Evolutionary conservation across 2,888 invertebrate genomes (phyloP), one percentile per base, ranked within the genome.

Genomic region (Tethea ocularis): DNA sequence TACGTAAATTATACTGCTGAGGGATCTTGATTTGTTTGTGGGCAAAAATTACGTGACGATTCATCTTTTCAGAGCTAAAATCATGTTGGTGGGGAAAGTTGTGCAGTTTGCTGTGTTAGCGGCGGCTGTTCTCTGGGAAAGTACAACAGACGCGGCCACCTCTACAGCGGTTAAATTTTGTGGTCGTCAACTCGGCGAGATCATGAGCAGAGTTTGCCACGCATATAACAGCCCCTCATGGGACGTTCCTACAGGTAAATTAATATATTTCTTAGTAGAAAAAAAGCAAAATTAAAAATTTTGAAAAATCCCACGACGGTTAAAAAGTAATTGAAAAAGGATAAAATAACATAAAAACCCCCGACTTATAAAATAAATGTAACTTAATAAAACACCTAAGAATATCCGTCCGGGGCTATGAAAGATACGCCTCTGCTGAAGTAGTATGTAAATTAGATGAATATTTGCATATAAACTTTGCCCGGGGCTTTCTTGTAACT

Each of bases 211-310:
- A 61, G 86, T 93, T 62, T 93, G 91, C 80, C 87, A 87, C 72
- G 87, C 83, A 17, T 90, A 89, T 81, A 91, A 91, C 76, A 88
- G 91, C 68, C 91, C 93, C 26, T 73, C 88, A 58, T 91, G 93
- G 93, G 89, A 90, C 61, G 87, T 85, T 10, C 90, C 90, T 41
- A 88, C 89, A 80, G 89, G 89, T 89, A 67, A 64, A 36, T 36
- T 29, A 38, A 13, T 41, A 26, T 20, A 22, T 20, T 1, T 41
- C 3, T 17, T n/a, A 41, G 6, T 22, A 15, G 22, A 15, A 23
- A 23, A 38, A 20, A n/a, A n/a, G n/a, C n/a, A n/a, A n/a, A n/a
- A n/a, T n/a, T n/a, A n/a, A n/a, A n/a, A n/a, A n/a, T n/a, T n/a
- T n/a, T n/a, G n/a, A n/a, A n/a, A n/a, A n/a, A n/a, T n/a, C n/a